Conservation (phyloP, 2,797 vertebrate genomes). For the Mormyrops boulengeri region DNA sequence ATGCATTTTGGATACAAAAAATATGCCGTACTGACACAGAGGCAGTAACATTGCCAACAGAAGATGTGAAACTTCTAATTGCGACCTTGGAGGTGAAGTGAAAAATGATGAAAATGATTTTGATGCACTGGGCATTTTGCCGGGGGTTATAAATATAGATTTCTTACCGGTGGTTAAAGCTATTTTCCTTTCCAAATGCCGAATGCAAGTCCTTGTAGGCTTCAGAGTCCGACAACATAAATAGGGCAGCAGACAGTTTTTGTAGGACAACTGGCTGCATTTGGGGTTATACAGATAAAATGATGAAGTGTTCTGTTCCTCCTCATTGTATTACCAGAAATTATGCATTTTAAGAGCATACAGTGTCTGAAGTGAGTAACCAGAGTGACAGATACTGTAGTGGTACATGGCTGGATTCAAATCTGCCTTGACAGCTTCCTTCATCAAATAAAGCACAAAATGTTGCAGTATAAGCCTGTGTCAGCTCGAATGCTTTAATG, state of each 20-base stretch:
- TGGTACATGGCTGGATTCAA: constrained; percentile 31
- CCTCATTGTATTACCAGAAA: neutral
- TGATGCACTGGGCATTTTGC: neutral
- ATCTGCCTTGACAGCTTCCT: constrained; percentile 44
- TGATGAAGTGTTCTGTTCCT: neutral
- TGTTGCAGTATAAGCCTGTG: constrained; percentile 30
- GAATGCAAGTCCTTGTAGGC: neutral
- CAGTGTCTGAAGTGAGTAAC: constrained; percentile 11
- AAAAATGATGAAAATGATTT: neutral
- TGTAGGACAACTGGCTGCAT: constrained; percentile 28
- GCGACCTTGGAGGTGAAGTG: neutral
- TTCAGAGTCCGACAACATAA: constrained; percentile 23
- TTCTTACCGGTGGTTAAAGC: neutral
- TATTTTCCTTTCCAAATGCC: neutral
- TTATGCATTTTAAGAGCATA: neutral
- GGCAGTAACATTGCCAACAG: neutral
- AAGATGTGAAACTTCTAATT: neutral
- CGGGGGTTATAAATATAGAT: neutral
- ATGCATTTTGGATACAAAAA: neutral
- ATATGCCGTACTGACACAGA: neutral
- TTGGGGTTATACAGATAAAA: neutral
- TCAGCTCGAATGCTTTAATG: constrained; percentile 14
- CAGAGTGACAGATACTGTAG: constrained; percentile 35
- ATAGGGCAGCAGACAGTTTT: constrained; percentile 39
- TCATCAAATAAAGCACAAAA: constrained; percentile 34